Percentiles rank a stretch among this genome's conserved stretches.
phyloP scores from a whole-genome alignment of 2,797 vertebrate genomes.

The Valencia hispanica region DNA sequence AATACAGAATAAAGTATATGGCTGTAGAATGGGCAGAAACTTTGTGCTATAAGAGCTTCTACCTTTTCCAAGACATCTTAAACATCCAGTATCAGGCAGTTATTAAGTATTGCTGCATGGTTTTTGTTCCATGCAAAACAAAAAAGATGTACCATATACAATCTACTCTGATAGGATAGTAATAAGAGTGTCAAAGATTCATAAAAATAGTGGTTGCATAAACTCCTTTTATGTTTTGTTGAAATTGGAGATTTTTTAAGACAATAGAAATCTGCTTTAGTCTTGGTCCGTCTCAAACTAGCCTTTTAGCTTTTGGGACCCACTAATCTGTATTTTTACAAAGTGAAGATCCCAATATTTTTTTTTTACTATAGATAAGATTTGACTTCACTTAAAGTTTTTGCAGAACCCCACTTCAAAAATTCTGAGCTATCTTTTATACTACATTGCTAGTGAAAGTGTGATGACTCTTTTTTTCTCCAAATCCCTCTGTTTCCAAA shows the following conservation, averaged over 20 bases:
- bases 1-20: background rate
- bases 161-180: background rate
- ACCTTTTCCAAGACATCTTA: background rate
- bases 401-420: background rate
- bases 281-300: background rate
- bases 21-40: background rate
- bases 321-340: background rate
- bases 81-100: background rate
- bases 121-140: background rate
- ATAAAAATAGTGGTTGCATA: background rate
- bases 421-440: background rate
- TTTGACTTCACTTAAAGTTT: background rate
- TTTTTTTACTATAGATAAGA: background rate
- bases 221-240: background rate
- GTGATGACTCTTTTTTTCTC: too few species aligned
- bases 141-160: background rate
- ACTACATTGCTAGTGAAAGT: too few species aligned
- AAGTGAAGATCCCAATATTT: background rate
- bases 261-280: background rate
- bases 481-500: too few species aligned
- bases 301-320: background rate
- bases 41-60: background rate
- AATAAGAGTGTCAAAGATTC: background rate
- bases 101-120: background rate
- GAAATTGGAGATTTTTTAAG: background rate